Evolutionary conservation across 2,888 invertebrate genomes (phyloP).

Genomic region (Luperina nickerlii): DNA sequence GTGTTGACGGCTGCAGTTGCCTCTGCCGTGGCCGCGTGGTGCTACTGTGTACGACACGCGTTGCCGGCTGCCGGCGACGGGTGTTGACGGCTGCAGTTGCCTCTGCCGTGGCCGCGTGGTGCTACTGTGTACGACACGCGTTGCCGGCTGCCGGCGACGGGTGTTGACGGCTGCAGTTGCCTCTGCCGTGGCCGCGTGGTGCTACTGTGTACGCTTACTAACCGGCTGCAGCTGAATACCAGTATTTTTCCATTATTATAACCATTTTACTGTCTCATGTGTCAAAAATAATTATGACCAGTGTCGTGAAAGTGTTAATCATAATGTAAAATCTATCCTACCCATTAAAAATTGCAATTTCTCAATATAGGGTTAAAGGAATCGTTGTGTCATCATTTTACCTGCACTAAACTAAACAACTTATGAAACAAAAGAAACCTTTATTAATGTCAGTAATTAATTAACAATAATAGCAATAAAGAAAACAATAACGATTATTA

Average conservation of each 20-base stretch:
- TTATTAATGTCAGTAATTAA: constrained; percentile 13
- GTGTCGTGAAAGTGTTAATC: background rate
- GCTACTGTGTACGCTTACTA: background rate
- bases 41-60: too few relatives aligned
- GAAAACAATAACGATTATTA: constrained; percentile 22
- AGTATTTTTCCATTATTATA: background rate
- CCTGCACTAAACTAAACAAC: background rate
- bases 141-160: too few relatives aligned
- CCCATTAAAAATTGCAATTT: background rate
- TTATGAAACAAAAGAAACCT: background rate
- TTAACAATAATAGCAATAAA: constrained; percentile 29
- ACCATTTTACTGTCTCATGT: too few relatives aligned
- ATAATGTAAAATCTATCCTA: background rate
- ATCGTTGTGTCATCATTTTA: background rate
- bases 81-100: too few relatives aligned
- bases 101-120: too few relatives aligned
- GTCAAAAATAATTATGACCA: too few relatives aligned
- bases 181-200: too few relatives aligned
- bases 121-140: too few relatives aligned
- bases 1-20: too few relatives aligned
- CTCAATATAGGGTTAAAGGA: background rate
- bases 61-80: too few relatives aligned
- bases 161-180: too few relatives aligned
- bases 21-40: too few relatives aligned
- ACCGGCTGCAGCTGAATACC: background rate